Conservation (phyloP, 2,797 vertebrate genomes). For the Heterohyrax brucei region DNA sequence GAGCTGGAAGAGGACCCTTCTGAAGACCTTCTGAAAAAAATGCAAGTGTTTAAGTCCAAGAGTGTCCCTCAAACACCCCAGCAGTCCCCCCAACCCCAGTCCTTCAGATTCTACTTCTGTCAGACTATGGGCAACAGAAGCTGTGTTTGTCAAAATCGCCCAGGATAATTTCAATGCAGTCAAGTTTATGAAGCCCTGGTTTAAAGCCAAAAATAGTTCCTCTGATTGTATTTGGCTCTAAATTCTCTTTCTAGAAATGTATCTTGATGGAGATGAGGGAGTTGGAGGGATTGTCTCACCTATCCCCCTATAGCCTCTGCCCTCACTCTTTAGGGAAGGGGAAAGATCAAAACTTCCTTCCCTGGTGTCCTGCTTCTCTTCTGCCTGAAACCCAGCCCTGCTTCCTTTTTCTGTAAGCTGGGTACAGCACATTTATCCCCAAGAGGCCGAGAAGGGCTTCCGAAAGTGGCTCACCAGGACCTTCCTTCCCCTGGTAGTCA, state of each 20-base stretch:
- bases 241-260: background rate
- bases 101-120: background rate
- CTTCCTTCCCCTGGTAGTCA: background rate
- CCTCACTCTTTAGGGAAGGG: background rate
- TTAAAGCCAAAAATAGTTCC: background rate
- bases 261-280: background rate
- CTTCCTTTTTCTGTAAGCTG: conserved; percentile 32
- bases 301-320: background rate
- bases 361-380: background rate
- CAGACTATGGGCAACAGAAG: background rate
- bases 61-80: background rate
- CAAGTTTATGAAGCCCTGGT: background rate
- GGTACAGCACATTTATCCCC: background rate
- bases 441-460: background rate
- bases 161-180: background rate
- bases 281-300: background rate
- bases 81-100: background rate
- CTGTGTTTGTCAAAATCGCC: background rate
- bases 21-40: background rate
- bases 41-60: background rate
- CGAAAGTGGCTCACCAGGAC: background rate
- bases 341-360: background rate
- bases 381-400: background rate
- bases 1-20: background rate
- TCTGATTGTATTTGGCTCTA: background rate